Evolutionary conservation across 2,888 invertebrate genomes (phyloP).

Genomic region (Drosophila setosimentum): DNA sequence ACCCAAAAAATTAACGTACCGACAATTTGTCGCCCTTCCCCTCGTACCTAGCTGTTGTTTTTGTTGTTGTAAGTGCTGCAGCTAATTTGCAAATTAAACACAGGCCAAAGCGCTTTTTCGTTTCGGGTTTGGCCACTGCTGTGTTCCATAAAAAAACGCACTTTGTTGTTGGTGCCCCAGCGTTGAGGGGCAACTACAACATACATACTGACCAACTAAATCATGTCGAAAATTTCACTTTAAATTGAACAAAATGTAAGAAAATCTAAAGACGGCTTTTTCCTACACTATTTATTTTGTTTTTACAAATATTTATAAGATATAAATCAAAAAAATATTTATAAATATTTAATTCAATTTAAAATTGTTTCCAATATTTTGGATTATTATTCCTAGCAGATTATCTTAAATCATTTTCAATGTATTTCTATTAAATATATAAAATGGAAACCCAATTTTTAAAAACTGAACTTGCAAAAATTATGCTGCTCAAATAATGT

Average conservation of each 20-base stretch:
- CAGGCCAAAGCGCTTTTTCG: conserved; percentile 19
- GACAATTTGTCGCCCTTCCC: conserved; percentile 31
- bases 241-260: conserved; percentile 22
- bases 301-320: not conserved
- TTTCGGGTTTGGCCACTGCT: conserved; percentile 40
- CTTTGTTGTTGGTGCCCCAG: conserved; percentile 17
- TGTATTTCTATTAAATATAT: not conserved
- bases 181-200: conserved; percentile 12
- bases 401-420: not conserved
- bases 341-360: not conserved
- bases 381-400: not conserved
- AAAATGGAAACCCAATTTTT: not conserved
- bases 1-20: conserved; percentile 52
- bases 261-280: not conserved
- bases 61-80: conserved; percentile 21
- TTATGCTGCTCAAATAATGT: not conserved
- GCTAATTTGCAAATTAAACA: conserved; percentile 66
- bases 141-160: conserved; percentile 69
- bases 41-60: conserved; percentile 11
- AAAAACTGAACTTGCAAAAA: not conserved
- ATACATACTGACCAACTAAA: conserved; percentile 45
- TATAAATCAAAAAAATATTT: not conserved
- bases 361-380: not conserved
- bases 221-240: conserved; percentile 72
- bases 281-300: not conserved